Conservation (phyloP, 1,140 invertebrate species). For the Plectus sambesii region DNA sequence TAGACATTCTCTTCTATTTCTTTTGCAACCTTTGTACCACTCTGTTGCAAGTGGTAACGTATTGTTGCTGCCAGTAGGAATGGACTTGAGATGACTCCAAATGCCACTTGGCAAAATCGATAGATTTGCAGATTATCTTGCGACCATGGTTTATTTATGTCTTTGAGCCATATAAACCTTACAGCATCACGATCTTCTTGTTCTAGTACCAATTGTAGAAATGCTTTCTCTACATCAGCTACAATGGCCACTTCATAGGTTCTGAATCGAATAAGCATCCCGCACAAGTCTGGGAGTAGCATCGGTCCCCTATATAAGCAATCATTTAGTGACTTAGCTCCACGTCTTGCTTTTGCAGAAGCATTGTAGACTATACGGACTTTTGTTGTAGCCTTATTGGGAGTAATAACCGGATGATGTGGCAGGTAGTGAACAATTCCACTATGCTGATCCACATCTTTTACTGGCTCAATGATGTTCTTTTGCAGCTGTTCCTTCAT, state of each 20-base stretch:
- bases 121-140: constrained; percentile 8
- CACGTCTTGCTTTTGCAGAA: constrained; percentile 28
- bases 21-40: background rate
- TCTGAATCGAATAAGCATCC: constrained; percentile 21
- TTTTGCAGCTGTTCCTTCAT: background rate
- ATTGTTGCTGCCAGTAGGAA: constrained; percentile 19
- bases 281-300: constrained; percentile 21
- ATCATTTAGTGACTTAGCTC: constrained; percentile 42
- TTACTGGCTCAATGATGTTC: background rate
- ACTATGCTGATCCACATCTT: background rate
- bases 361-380: constrained; percentile 46
- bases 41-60: constrained; percentile 13
- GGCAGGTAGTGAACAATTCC: constrained; percentile 44
- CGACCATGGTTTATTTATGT: background rate
- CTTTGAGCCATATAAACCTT: constrained; percentile 27
- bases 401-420: constrained; percentile 46
- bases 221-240: constrained; percentile 28
- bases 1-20: constrained; percentile 17
- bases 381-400: constrained; percentile 37
- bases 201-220: constrained; percentile 19
- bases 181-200: constrained; percentile 11
- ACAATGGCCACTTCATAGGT: background rate
- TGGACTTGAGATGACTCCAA: constrained; percentile 20
- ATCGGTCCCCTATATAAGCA: constrained; percentile 25
- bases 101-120: constrained; percentile 21